Evolutionary conservation across 2,888 invertebrate species (phyloP).

Genomic region (Mechanitis messenoides): DNA sequence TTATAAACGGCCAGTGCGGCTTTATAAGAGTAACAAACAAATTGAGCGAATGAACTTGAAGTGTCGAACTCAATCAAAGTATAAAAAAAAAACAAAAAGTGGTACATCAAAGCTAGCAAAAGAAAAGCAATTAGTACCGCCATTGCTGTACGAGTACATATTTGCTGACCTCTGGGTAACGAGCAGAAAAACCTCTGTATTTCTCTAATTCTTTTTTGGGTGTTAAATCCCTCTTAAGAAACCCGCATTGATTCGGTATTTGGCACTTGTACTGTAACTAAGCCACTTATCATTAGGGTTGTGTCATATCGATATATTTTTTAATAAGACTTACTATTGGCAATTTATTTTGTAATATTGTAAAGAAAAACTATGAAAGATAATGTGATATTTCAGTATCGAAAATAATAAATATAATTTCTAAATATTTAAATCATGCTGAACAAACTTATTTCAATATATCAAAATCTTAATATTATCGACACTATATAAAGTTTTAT

Average conservation of each 20-base stretch:
- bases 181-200: conserved; percentile 35
- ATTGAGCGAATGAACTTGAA: conserved; percentile 19
- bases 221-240: conserved; percentile 36
- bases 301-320: conserved; percentile 32
- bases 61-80: conserved; percentile 8
- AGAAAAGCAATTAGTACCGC: no score
- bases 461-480: neutral
- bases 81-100: neutral
- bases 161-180: conserved; percentile 39
- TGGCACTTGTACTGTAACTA: conserved; percentile 66
- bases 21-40: conserved; percentile 27
- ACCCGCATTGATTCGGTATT: conserved; percentile 65
- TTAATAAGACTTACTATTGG: no score
- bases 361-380: no score
- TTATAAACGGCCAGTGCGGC: conserved; percentile 41
- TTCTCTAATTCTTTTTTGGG: conserved; percentile 54
- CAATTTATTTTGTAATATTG: no score
- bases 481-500: conserved; percentile 5
- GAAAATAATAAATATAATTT: no score
- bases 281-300: conserved; percentile 65
- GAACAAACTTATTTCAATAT: no score
- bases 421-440: no score
- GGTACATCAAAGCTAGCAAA: neutral
- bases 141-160: conserved; percentile 14
- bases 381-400: no score